A percentile compares a stretch with the other conserved stretches of the same genome.
These are phyloP conservation scores for Orthonychiurus folsomi DNA, from an alignment of 2,888 invertebrate species.

Conservation along the genomic window DNA sequence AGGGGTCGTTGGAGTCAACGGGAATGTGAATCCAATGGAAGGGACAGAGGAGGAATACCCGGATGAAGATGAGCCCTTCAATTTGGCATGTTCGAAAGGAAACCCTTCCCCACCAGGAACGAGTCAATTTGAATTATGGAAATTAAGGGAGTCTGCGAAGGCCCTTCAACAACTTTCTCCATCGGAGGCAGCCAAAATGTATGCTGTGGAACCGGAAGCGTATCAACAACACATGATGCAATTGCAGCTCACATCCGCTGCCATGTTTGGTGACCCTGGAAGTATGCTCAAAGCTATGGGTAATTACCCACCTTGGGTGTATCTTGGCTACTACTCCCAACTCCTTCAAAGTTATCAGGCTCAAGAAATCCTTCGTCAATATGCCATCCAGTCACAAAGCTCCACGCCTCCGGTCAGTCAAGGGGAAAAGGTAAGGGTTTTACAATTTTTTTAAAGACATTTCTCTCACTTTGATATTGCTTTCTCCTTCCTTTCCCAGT, in stretches of 20 bases:
- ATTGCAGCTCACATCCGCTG: slow-evolving; percentile 39
- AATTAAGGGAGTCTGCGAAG: slow-evolving; percentile 17
- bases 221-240: slow-evolving; percentile 41
- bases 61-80: slow-evolving; percentile 35
- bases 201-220: slow-evolving; percentile 38
- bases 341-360: slow-evolving; percentile 42
- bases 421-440: slow-evolving; percentile 37
- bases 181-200: slow-evolving; percentile 38
- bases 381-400: slow-evolving; percentile 40
- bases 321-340: slow-evolving; percentile 41
- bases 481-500: neutral
- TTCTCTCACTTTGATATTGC: neutral
- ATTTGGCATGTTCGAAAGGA: slow-evolving; percentile 28
- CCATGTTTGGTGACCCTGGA: slow-evolving; percentile 38
- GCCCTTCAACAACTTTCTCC: slow-evolving; percentile 34
- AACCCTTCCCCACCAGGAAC: neutral
- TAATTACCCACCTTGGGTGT: slow-evolving; percentile 40
- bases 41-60: neutral
- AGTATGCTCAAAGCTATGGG: slow-evolving; percentile 38
- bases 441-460: neutral
- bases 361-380: slow-evolving; percentile 42
- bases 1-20: too few species aligned
- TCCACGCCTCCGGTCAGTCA: slow-evolving; percentile 32
- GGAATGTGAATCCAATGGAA: neutral
- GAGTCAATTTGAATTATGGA: slow-evolving; percentile 18